Percentiles rank a stretch among this genome's conserved stretches.
Evolutionary conservation across 2,888 invertebrate genomes (phyloP).

Genomic region (Thereva unica): DNA sequence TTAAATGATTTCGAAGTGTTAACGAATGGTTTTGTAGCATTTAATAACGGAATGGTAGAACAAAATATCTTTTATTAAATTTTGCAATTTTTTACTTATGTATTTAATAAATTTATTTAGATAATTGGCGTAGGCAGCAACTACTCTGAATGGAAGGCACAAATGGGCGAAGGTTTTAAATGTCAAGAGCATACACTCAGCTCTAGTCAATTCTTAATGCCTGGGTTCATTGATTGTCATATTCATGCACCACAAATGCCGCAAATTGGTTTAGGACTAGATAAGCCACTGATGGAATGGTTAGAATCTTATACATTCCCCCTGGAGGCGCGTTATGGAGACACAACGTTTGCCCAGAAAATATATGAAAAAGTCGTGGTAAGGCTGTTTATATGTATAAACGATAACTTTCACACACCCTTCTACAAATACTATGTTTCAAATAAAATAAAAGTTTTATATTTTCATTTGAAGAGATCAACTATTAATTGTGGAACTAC

Average conservation of each 20-base stretch:
- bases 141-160: slow-evolving; percentile 47
- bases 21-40: slow-evolving; percentile 62
- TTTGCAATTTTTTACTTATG: neutral
- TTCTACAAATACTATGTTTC: too few species aligned
- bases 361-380: slow-evolving; percentile 82
- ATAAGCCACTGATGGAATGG: slow-evolving; percentile 82
- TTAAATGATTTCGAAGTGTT: slow-evolving; percentile 57
- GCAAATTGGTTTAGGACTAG: slow-evolving; percentile 81
- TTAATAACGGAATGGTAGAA: slow-evolving; percentile 64
- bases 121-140: slow-evolving; percentile 57
- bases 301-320: slow-evolving; percentile 84
- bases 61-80: neutral
- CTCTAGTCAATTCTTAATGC: slow-evolving; percentile 73
- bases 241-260: slow-evolving; percentile 89
- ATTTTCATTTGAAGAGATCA: slow-evolving; percentile 63
- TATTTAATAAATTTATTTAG: slow-evolving; percentile 47
- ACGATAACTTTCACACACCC: too few species aligned
- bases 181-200: slow-evolving; percentile 48
- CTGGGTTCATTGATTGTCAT: slow-evolving; percentile 88
- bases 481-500: slow-evolving; percentile 82
- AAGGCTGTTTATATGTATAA: slow-evolving; percentile 51
- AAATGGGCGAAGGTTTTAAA: slow-evolving; percentile 18
- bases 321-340: slow-evolving; percentile 72
- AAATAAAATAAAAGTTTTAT: too few species aligned
- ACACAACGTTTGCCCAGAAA: slow-evolving; percentile 68